Conservation (phyloP, 2,888 invertebrate species). For the Minunthozetes semirufus region DNA sequence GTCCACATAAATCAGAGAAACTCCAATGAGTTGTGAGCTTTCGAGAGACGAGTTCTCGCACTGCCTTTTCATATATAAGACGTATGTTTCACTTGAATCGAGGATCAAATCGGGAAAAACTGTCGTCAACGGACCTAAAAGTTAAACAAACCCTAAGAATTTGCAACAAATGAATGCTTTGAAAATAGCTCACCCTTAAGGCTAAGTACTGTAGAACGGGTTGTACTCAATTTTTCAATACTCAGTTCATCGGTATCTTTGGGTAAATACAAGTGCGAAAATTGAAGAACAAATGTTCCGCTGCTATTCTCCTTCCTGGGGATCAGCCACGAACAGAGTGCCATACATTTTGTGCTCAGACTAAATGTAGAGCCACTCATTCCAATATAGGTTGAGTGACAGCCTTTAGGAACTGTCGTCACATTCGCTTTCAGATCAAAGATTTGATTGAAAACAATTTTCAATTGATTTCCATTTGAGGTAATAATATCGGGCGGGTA, state of each 20-base stretch:
- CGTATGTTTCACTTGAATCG: neutral
- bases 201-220: no score
- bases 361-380: neutral
- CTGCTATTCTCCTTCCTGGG: neutral
- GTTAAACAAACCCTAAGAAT: neutral
- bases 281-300: conserved; percentile 2
- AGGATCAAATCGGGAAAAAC: conserved; percentile 12
- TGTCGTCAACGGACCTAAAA: neutral
- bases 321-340: conserved; percentile 16
- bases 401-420: neutral
- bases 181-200: neutral
- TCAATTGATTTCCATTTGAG: neutral
- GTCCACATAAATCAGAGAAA: neutral
- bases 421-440: neutral
- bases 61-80: neutral
- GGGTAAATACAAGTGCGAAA: conserved; percentile 3
- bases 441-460: conserved; percentile 5
- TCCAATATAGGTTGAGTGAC: neutral
- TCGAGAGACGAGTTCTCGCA: neutral
- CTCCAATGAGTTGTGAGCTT: neutral
- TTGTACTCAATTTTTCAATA: neutral
- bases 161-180: neutral
- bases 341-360: neutral
- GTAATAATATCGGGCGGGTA: conserved; percentile 24
- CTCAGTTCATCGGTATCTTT: neutral